Percentiles rank a stretch among this genome's conserved stretches.
These are phyloP conservation scores for Lateolabrax maculatus DNA, from an alignment of 2,797 vertebrate species.

Conservation along the genomic window DNA sequence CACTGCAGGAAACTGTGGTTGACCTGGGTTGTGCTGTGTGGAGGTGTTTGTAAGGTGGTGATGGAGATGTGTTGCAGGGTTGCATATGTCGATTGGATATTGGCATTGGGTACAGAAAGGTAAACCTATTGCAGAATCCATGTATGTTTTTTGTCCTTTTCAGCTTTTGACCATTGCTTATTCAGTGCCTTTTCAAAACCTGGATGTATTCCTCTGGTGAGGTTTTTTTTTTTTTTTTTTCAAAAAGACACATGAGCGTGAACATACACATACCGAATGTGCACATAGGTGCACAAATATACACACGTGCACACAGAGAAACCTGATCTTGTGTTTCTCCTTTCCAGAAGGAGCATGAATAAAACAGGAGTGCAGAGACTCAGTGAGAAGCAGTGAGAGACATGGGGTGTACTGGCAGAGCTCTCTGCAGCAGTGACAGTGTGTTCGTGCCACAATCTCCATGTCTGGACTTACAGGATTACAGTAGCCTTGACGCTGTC, in stretches of 20 bases:
- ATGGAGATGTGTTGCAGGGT: background rate
- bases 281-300: slow-evolving; percentile 30
- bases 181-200: slow-evolving; percentile 60
- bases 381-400: slow-evolving; percentile 57
- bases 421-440: slow-evolving; percentile 61
- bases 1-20: slow-evolving; percentile 29
- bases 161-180: slow-evolving; percentile 61
- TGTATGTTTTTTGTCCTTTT: slow-evolving; percentile 31
- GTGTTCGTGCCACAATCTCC: slow-evolving; percentile 69
- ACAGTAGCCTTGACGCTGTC: slow-evolving; percentile 61
- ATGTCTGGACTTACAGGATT: slow-evolving; percentile 75
- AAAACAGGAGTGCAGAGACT: slow-evolving; percentile 76
- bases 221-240: slow-evolving; percentile 1
- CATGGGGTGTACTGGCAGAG: slow-evolving; percentile 48
- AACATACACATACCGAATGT: slow-evolving; percentile 31
- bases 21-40: slow-evolving; percentile 9
- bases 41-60: background rate
- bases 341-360: slow-evolving; percentile 79
- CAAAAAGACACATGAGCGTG: slow-evolving; percentile 5
- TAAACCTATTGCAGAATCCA: slow-evolving; percentile 29
- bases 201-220: slow-evolving; percentile 48
- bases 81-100: slow-evolving; percentile 2
- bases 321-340: slow-evolving; percentile 65
- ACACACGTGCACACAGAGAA: slow-evolving; percentile 48
- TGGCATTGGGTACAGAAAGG: background rate